A percentile compares a stretch with the other conserved stretches of the same genome.
phyloP scores from a whole-genome alignment of 2,113 vertebrate genomes.

The Gambusia affinis region DNA sequence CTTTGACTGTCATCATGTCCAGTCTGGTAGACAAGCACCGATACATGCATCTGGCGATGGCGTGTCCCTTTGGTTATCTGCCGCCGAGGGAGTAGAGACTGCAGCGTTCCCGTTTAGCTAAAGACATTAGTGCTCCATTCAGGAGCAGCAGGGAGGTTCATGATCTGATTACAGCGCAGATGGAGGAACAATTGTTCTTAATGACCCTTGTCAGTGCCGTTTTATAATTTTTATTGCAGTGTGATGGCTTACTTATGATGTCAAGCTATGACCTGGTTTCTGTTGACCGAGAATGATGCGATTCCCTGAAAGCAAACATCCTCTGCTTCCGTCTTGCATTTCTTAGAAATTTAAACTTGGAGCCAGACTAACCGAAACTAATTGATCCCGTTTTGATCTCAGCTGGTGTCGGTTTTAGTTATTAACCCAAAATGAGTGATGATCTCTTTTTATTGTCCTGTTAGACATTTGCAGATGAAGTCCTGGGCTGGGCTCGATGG shows the following conservation, averaged over 20 bases:
- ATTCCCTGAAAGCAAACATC: background rate
- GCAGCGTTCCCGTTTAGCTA: constrained; percentile 62
- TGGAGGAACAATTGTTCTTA: constrained; percentile 17
- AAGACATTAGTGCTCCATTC: constrained; percentile 62
- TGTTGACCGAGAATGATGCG: background rate
- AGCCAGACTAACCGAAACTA: background rate
- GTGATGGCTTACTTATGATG: constrained; percentile 10
- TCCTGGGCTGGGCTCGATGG: constrained; percentile 82
- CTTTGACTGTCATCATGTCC: constrained; percentile 18
- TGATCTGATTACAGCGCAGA: constrained; percentile 55
- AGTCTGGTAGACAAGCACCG: constrained; percentile 34
- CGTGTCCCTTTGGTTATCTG: constrained; percentile 25
- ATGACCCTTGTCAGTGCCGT: constrained; percentile 5
- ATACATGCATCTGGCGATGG: constrained; percentile 19
- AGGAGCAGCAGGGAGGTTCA: constrained; percentile 41
- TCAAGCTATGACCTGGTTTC: background rate
- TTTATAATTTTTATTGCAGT: constrained; percentile 10
- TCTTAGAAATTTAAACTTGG: background rate
- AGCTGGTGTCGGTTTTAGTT: too few relatives aligned
- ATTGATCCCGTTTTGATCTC: background rate
- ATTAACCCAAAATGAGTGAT: background rate
- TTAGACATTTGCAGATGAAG: constrained; percentile 84
- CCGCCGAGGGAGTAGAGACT: constrained; percentile 37
- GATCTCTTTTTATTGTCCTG: constrained; percentile 15
- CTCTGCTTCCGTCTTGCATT: too few relatives aligned